Conservation (phyloP, 1,140 invertebrate species). For the Pomacea maculata region DNA sequence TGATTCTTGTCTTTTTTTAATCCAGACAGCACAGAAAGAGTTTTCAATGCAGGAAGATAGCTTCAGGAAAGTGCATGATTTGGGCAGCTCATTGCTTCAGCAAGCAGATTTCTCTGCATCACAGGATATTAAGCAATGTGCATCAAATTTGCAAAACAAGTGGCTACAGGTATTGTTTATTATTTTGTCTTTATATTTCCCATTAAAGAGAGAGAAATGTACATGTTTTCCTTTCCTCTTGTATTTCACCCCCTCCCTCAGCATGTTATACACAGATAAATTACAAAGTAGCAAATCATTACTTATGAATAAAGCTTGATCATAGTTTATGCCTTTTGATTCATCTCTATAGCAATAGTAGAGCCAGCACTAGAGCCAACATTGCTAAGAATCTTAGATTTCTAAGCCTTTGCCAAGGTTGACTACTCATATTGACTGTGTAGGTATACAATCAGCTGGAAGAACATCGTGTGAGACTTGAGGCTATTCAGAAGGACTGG, state of each 20-base stretch:
- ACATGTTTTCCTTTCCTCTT: background rate
- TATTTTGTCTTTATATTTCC: background rate
- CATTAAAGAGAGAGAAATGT: background rate
- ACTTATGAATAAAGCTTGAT: no score
- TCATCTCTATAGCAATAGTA: no score
- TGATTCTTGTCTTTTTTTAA: background rate
- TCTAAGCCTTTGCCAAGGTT: background rate
- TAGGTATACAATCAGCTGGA: conserved; percentile 67
- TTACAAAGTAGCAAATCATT: no score
- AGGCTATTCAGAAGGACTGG: conserved; percentile 62
- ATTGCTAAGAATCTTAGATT: background rate
- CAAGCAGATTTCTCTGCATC: conserved; percentile 68
- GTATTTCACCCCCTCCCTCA: no score
- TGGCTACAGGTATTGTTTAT: conserved; percentile 22
- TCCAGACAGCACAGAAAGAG: conserved; percentile 51
- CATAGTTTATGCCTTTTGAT: no score
- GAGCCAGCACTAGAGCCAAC: no score
- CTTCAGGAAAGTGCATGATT: conserved; percentile 50
- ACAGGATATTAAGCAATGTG: conserved; percentile 44
- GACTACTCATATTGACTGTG: background rate
- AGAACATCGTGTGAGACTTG: conserved; percentile 74
- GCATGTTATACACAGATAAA: no score
- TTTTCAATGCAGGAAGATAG: conserved; percentile 52
- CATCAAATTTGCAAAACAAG: conserved; percentile 43
- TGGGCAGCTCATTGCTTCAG: conserved; percentile 71